Conservation (phyloP, 2,888 invertebrate genomes). For the Drosophila ustulata region DNA sequence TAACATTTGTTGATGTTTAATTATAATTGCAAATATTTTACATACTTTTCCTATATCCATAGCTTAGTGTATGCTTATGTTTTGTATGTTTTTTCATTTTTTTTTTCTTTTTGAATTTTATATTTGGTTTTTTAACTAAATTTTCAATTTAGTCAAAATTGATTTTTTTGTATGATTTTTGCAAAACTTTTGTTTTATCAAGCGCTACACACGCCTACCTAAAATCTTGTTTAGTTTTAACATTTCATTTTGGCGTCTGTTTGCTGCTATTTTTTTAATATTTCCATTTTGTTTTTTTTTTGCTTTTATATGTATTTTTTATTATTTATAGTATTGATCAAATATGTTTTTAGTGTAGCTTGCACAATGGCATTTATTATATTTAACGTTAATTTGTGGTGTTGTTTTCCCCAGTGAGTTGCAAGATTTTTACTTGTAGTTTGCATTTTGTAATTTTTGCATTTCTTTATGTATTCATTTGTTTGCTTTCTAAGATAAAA, state of each 20-base stretch:
- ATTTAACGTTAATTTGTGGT: slow-evolving; percentile 79
- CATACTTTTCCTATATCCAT: slow-evolving; percentile 56
- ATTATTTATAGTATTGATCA: slow-evolving; percentile 58
- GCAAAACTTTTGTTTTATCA: slow-evolving; percentile 45
- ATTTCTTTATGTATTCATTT: slow-evolving; percentile 51
- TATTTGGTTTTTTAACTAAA: slow-evolving; percentile 56
- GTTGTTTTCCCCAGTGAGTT: slow-evolving; percentile 83
- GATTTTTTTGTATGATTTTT: slow-evolving; percentile 61
- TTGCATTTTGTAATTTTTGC: slow-evolving; percentile 34
- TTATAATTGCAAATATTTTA: slow-evolving; percentile 73
- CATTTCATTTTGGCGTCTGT: slow-evolving; percentile 36
- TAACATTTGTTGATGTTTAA: slow-evolving; percentile 44
- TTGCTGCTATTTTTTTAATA: slow-evolving; percentile 41
- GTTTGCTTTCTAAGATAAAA: slow-evolving; percentile 61
- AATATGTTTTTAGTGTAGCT: slow-evolving; percentile 62
- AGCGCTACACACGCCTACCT: slow-evolving; percentile 61
- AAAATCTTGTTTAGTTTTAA: slow-evolving; percentile 45
- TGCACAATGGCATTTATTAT: slow-evolving; percentile 41
- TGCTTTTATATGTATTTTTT: slow-evolving; percentile 35
- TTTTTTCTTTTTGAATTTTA: neutral
- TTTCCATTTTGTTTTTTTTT: slow-evolving; percentile 7
- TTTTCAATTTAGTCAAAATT: slow-evolving; percentile 72
- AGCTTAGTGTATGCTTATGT: slow-evolving; percentile 58
- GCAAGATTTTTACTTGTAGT: slow-evolving; percentile 55
- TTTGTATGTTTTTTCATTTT: slow-evolving; percentile 27